Evolutionary conservation across 2,888 invertebrate species (phyloP).

Genomic region (Arctia plantaginis): DNA sequence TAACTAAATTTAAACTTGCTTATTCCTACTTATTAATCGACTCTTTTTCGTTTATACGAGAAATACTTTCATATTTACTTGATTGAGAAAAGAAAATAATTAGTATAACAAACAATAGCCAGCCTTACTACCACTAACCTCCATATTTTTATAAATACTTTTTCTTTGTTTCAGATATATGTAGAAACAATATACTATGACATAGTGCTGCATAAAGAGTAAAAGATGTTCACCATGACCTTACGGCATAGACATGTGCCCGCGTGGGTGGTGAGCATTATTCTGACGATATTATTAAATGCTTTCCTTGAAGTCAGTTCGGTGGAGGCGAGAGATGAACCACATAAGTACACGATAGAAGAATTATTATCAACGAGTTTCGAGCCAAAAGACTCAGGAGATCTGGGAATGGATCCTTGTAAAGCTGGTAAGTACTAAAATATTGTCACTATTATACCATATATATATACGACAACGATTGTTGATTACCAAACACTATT

Average conservation of each 20-base stretch:
- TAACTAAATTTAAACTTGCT: no score
- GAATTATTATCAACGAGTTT: conserved; percentile 89
- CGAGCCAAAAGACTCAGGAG: conserved; percentile 89
- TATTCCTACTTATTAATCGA: neutral
- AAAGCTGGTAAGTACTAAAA: conserved; percentile 90
- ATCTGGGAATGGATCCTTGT: conserved; percentile 94
- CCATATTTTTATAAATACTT: neutral
- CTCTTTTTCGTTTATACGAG: neutral
- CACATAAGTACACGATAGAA: conserved; percentile 88
- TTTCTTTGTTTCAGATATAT: conserved; percentile 73
- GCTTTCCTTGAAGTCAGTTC: conserved; percentile 59
- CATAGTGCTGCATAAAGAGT: conserved; percentile 66
- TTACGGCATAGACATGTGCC: conserved; percentile 63
- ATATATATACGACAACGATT: neutral
- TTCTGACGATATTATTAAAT: conserved; percentile 69
- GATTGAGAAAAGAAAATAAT: no score
- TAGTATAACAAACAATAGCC: no score
- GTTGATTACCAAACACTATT: neutral
- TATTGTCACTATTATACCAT: neutral
- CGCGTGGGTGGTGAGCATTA: conserved; percentile 58
- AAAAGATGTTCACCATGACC: conserved; percentile 65
- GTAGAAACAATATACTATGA: conserved; percentile 63
- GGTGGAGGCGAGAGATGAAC: conserved; percentile 70
- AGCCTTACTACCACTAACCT: no score
- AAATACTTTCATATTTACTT: no score